Evolutionary conservation across 2,797 vertebrate species (phyloP).

Genomic region (Sebastes steindachneri): DNA sequence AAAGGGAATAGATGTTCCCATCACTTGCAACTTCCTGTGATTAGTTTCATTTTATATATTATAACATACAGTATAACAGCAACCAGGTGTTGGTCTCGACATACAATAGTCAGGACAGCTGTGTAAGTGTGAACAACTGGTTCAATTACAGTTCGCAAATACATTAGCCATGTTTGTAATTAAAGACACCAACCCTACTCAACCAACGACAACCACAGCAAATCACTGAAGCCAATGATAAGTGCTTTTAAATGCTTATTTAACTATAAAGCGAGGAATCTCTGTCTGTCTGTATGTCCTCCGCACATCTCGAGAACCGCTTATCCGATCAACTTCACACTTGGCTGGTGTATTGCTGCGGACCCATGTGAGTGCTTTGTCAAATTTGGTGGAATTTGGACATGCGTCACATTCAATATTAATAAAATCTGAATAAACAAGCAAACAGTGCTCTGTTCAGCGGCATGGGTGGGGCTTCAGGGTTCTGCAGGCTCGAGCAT

Average conservation of each 20-base stretch:
- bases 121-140: background rate
- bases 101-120: background rate
- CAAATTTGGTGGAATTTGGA: no score
- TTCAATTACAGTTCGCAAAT: background rate
- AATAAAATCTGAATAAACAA: no score
- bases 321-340: no score
- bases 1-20: background rate
- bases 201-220: background rate
- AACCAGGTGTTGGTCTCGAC: background rate
- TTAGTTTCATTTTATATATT: background rate
- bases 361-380: no score
- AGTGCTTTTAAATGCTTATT: background rate
- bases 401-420: no score
- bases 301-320: accelerated
- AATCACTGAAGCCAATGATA: background rate
- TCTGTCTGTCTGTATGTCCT: no score
- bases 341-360: no score
- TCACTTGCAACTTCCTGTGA: background rate
- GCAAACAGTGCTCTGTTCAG: no score
- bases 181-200: background rate
- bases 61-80: background rate
- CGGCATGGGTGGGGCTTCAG: no score
- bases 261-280: no score
- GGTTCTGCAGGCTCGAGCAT: no score
- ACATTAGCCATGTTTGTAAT: background rate